Conservation (phyloP, 2,113 vertebrate species). For the Cromileptes altivelis region DNA sequence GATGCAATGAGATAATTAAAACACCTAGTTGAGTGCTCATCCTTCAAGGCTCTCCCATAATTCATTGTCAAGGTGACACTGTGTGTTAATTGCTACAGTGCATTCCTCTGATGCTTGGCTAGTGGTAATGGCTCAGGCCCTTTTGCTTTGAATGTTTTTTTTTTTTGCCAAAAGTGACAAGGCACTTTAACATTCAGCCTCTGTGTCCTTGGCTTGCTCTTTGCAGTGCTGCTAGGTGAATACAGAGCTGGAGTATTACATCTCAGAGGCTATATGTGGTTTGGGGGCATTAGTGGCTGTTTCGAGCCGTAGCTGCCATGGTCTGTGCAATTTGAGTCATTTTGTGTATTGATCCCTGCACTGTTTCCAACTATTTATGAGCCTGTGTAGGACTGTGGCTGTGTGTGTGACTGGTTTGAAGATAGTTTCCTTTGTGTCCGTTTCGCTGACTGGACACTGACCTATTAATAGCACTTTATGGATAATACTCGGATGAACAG, state of each 20-base stretch:
- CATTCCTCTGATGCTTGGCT: background rate
- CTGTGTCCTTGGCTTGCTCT: slow-evolving; percentile 47
- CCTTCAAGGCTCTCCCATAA: background rate
- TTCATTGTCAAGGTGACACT: slow-evolving; percentile 13
- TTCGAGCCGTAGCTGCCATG: slow-evolving; percentile 29
- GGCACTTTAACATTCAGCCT: slow-evolving; percentile 25
- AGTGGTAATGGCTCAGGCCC: background rate
- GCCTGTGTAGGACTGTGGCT: slow-evolving; percentile 38
- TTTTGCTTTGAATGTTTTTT: slow-evolving; percentile 5
- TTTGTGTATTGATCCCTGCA: slow-evolving; percentile 50
- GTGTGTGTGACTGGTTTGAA: slow-evolving; percentile 27
- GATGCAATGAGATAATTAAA: background rate
- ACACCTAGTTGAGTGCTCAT: slow-evolving; percentile 4
- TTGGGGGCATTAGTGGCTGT: slow-evolving; percentile 34
- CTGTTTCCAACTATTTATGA: slow-evolving; percentile 52
- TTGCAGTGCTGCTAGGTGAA: slow-evolving; percentile 35
- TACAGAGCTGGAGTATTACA: slow-evolving; percentile 33
- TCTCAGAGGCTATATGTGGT: slow-evolving; percentile 38
- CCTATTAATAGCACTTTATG: slow-evolving; percentile 64
- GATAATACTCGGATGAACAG: slow-evolving; percentile 15
- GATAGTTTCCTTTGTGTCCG: slow-evolving; percentile 36
- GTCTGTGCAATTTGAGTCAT: slow-evolving; percentile 61
- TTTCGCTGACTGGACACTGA: slow-evolving; percentile 68
- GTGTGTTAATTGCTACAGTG: slow-evolving; percentile 16
- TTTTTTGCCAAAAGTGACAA: slow-evolving; percentile 35